phyloP scores from a whole-genome alignment of 2,113 vertebrate species.

The Herpailurus yagouaroundi region DNA sequence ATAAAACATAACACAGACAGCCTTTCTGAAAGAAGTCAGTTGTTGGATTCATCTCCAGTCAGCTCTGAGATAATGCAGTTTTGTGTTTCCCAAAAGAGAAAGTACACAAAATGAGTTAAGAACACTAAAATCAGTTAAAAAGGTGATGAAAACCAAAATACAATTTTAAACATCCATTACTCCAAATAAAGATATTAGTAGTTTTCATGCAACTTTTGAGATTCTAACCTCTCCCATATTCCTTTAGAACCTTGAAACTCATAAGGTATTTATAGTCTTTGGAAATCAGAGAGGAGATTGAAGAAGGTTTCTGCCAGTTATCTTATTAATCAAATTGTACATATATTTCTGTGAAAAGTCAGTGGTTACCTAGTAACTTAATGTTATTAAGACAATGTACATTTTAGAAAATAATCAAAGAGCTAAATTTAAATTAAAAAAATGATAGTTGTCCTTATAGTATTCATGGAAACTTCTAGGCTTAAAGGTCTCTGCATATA shows the following conservation, averaged over 20 bases:
- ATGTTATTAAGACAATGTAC: constrained; percentile 74
- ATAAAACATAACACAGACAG: constrained; percentile 51
- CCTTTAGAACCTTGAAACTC: constrained; percentile 62
- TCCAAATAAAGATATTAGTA: constrained; percentile 34
- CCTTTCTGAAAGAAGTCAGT: constrained; percentile 34
- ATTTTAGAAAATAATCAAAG: constrained; percentile 69
- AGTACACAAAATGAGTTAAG: not conserved
- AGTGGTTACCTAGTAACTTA: constrained; percentile 55
- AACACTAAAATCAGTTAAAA: constrained; percentile 51
- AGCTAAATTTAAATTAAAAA: constrained; percentile 74
- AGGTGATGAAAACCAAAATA: constrained; percentile 3
- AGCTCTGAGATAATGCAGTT: not conserved
- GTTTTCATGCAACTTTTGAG: constrained; percentile 21
- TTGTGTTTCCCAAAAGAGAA: not conserved
- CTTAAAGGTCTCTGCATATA: constrained; percentile 54
- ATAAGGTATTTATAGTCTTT: constrained; percentile 67
- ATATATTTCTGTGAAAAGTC: constrained; percentile 47
- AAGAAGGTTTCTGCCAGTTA: constrained; percentile 34
- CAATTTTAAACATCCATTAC: constrained; percentile 53
- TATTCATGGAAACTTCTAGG: constrained; percentile 66
- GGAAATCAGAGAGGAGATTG: constrained; percentile 36
- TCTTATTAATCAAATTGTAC: constrained; percentile 59
- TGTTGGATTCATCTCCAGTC: constrained; percentile 18
- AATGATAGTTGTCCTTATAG: constrained; percentile 76
- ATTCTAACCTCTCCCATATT: constrained; percentile 51